Conservation (phyloP, 2,797 vertebrate species). For the Poeciliopsis turneri region DNA sequence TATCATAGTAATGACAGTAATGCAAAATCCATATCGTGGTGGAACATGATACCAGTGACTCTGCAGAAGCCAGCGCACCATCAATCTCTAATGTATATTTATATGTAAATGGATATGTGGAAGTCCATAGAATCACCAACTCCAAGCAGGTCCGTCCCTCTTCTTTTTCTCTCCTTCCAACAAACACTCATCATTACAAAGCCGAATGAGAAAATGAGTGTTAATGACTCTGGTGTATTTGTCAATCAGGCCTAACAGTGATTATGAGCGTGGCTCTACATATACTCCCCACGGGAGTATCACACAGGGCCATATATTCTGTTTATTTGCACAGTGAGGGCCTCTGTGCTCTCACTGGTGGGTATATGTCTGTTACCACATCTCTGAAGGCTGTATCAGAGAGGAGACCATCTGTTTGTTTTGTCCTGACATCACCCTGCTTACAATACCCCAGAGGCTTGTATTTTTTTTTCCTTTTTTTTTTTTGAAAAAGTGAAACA, state of each 20-base stretch:
- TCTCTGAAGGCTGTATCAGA: slow-evolving; percentile 55
- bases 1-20: neutral
- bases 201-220: slow-evolving; percentile 38
- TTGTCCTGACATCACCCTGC: slow-evolving; percentile 63
- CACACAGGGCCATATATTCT: slow-evolving; percentile 50
- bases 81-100: neutral
- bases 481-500: slow-evolving; percentile 20
- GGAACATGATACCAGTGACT: neutral
- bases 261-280: slow-evolving; percentile 58
- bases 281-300: slow-evolving; percentile 58
- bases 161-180: slow-evolving; percentile 28
- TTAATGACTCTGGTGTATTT: slow-evolving; percentile 55
- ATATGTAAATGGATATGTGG: neutral
- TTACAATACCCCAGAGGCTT: slow-evolving; percentile 43
- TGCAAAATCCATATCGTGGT: neutral
- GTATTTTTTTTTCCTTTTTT: slow-evolving; percentile 10
- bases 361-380: slow-evolving; percentile 61
- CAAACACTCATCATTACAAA: slow-evolving; percentile 30
- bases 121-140: neutral
- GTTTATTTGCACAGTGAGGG: slow-evolving; percentile 60
- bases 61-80: neutral
- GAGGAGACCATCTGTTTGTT: slow-evolving; percentile 73
- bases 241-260: slow-evolving; percentile 60
- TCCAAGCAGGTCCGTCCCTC: slow-evolving; percentile 17
- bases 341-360: slow-evolving; percentile 52